Percentiles rank a stretch among this genome's conserved stretches.
Evolutionary conservation across 2,797 vertebrate species (phyloP).

Genomic region (Tenualosa thibaudeaui): DNA sequence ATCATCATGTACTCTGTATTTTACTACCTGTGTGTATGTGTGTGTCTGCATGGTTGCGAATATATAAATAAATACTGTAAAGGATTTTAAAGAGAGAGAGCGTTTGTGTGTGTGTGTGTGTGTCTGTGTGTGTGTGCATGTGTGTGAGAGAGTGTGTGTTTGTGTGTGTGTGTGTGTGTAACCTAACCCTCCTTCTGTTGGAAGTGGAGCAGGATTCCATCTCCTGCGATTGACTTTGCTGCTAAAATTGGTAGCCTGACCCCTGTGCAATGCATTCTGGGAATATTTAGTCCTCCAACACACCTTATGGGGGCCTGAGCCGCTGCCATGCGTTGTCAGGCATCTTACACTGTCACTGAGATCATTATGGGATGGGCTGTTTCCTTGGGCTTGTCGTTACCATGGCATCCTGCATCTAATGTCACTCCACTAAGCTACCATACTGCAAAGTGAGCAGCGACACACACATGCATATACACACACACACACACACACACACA

Average conservation of each 20-base stretch:
- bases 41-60: neutral
- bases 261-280: conserved; percentile 79
- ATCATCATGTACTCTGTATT: neutral
- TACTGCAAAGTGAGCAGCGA: neutral
- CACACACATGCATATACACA: no score
- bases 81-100: neutral
- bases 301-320: conserved; percentile 68
- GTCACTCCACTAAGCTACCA: neutral
- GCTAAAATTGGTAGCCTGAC: conserved; percentile 77
- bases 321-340: conserved; percentile 48
- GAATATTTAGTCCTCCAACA: conserved; percentile 69
- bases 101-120: no score
- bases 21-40: neutral
- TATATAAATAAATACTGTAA: neutral
- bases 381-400: conserved; percentile 32
- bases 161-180: conserved; percentile 46
- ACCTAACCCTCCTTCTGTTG: conserved; percentile 62
- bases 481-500: no score
- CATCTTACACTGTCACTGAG: conserved; percentile 55
- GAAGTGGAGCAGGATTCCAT: conserved; percentile 63
- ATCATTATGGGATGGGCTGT: conserved; percentile 56
- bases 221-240: conserved; percentile 57
- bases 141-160: neutral
- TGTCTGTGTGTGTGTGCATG: no score
- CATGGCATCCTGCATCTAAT: neutral